phyloP scores from a whole-genome alignment of 2,797 vertebrate genomes.

The Micropoecilia bifurca region DNA sequence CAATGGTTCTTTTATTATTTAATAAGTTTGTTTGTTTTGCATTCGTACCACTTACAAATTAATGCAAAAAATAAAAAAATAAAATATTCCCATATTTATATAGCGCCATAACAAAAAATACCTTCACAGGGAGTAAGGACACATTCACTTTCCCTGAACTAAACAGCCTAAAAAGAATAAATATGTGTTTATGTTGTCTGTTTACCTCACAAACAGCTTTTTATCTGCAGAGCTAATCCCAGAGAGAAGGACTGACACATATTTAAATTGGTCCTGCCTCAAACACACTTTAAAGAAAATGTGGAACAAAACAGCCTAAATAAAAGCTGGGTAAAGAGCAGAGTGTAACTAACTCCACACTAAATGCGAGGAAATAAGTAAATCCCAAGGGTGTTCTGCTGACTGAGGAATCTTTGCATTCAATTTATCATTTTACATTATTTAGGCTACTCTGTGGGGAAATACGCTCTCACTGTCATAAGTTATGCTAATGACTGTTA shows the following conservation, averaged over 20 bases:
- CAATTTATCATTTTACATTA: constrained; percentile 76
- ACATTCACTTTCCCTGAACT: constrained; percentile 8
- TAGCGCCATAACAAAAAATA: not conserved
- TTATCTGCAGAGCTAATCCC: constrained; percentile 21
- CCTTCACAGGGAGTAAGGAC: not conserved
- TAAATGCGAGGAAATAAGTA: constrained; percentile 62
- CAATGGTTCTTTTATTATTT: constrained; percentile 6
- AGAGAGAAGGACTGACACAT: constrained; percentile 15
- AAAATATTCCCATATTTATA: constrained; percentile 17
- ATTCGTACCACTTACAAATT: constrained; percentile 9
- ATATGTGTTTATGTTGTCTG: constrained; percentile 12
- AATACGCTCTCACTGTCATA: constrained; percentile 68
- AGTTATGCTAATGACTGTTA: constrained; percentile 76
- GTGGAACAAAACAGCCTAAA: constrained; percentile 38
- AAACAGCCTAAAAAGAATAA: constrained; percentile 8
- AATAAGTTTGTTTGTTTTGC: not conserved
- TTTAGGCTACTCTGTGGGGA: constrained; percentile 73
- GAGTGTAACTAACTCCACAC: constrained; percentile 55
- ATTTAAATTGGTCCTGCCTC: constrained; percentile 23
- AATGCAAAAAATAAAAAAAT: not conserved
- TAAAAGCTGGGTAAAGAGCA: constrained; percentile 48
- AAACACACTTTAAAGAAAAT: constrained; percentile 44
- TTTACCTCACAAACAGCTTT: constrained; percentile 24
- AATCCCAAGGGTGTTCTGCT: constrained; percentile 51
- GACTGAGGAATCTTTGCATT: constrained; percentile 68